A percentile compares a stretch with the other conserved stretches of the same genome.
Conservation (phyloP, 2,888 invertebrate species). For the Dolichopus griseipennis region DNA sequence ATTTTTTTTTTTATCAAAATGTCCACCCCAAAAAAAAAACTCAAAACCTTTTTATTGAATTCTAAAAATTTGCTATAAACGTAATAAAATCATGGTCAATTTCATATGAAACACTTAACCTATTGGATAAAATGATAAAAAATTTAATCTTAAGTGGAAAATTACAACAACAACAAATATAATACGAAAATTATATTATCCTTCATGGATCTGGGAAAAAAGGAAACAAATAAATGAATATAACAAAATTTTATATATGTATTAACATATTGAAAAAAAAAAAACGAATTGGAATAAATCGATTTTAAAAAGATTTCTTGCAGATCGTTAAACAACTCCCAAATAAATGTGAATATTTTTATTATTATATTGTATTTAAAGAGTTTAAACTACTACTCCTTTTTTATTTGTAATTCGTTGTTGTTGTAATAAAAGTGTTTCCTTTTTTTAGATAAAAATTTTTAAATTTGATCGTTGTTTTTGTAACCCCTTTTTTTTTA, state of each 20-base stretch:
- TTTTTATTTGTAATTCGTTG: too few species aligned
- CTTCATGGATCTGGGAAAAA: background rate
- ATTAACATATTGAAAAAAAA: too few species aligned
- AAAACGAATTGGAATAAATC: background rate
- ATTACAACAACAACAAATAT: background rate
- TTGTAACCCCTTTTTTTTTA: too few species aligned
- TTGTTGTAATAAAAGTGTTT: too few species aligned
- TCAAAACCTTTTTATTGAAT: background rate
- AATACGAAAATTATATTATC: background rate
- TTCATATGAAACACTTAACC: constrained; percentile 4
- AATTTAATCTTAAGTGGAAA: background rate
- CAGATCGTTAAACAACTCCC: background rate
- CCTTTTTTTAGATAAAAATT: too few species aligned
- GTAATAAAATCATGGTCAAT: constrained; percentile 2
- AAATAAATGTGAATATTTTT: background rate
- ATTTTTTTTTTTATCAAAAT: background rate
- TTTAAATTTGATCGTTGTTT: too few species aligned
- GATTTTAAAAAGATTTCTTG: background rate
- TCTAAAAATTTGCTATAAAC: background rate
- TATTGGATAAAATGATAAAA: background rate
- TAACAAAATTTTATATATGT: too few species aligned
- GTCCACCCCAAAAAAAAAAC: background rate
- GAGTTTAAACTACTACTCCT: background rate
- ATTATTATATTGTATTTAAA: background rate
- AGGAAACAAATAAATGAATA: background rate